Evolutionary conservation across 2,888 invertebrate species (phyloP).

Genomic region (Eudasyphora cyanicolor): DNA sequence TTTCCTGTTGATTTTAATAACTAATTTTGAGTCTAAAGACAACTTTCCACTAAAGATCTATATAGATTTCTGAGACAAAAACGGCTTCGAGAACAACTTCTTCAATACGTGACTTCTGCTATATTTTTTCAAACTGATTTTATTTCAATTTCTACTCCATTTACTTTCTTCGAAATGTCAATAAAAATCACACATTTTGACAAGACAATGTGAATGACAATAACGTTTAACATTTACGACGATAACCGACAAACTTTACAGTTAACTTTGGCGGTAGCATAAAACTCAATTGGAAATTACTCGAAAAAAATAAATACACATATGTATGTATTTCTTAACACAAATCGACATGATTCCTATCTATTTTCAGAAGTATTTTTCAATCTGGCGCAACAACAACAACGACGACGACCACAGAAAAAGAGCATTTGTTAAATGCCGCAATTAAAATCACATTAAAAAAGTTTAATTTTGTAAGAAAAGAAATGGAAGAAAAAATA

Average conservation of each 20-base stretch:
- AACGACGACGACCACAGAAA: not conserved
- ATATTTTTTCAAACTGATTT: too few relatives aligned
- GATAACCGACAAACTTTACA: not conserved
- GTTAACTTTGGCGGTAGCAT: not conserved
- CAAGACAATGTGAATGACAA: not conserved
- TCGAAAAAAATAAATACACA: too few relatives aligned
- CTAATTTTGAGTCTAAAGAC: too few relatives aligned
- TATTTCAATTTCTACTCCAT: not conserved
- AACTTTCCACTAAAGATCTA: too few relatives aligned
- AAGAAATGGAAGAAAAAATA: too few relatives aligned
- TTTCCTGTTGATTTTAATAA: too few relatives aligned
- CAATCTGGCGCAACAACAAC: not conserved
- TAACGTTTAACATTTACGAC: not conserved
- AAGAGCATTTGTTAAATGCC: conserved; percentile 30
- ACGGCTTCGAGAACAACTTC: too few relatives aligned
- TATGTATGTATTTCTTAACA: not conserved
- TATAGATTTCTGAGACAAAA: too few relatives aligned
- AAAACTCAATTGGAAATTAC: conserved; percentile 1
- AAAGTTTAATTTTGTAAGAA: not conserved
- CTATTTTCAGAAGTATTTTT: conserved; percentile 14
- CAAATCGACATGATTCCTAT: conserved; percentile 18
- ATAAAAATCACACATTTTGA: not conserved
- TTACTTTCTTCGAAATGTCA: not conserved
- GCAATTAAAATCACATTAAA: conserved; percentile 35
- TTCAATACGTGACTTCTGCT: not conserved